These are phyloP conservation scores for Lagopus leucura DNA, from an alignment of 2,113 vertebrate genomes.

Conservation along the genomic window DNA sequence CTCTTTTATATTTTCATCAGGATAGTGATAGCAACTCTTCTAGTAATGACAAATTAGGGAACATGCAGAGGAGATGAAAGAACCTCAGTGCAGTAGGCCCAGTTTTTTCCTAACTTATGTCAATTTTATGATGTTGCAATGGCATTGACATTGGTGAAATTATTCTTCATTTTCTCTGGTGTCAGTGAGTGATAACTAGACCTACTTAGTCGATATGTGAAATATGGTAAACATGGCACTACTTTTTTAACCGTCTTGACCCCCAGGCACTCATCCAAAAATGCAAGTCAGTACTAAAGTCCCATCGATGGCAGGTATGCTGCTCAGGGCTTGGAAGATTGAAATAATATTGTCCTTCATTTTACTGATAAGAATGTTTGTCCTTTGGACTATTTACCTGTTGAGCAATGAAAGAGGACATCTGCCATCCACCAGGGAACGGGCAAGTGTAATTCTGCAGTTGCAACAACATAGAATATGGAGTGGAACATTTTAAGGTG, in stretches of 20 bases:
- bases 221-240: conserved; percentile 4
- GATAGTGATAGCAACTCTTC: conserved; percentile 76
- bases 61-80: conserved; percentile 71
- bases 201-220: neutral
- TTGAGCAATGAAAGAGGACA: neutral
- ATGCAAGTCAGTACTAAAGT: neutral
- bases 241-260: neutral
- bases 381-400: neutral
- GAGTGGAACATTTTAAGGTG: neutral
- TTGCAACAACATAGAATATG: neutral
- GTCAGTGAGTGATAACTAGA: neutral
- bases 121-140: conserved; percentile 46
- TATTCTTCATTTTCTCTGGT: neutral
- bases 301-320: neutral
- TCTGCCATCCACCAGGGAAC: neutral
- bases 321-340: neutral
- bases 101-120: conserved; percentile 31
- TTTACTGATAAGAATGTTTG: neutral
- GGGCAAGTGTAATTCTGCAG: neutral
- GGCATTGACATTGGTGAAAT: conserved; percentile 56
- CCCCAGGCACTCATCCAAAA: neutral
- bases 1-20: conserved; percentile 77
- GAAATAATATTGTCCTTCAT: neutral
- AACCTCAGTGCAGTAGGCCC: conserved; percentile 47
- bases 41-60: conserved; percentile 76